Percentiles rank a stretch among this genome's conserved stretches.
These are phyloP conservation scores for Ariopsis seemanni DNA, from an alignment of 2,113 vertebrate species.

Conservation along the genomic window DNA sequence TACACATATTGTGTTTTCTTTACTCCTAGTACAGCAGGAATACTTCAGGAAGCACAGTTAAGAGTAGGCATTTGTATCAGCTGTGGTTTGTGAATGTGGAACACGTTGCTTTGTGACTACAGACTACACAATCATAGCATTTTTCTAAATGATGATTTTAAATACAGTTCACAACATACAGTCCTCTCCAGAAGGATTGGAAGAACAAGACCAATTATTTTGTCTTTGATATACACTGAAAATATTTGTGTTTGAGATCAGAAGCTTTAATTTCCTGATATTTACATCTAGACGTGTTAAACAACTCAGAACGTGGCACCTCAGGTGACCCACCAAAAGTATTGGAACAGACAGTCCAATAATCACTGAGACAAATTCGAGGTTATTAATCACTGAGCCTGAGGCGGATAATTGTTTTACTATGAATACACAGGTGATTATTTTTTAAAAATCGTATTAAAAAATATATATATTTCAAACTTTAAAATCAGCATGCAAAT, in stretches of 20 bases:
- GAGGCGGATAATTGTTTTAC: too few relatives aligned
- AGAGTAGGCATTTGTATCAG: neutral
- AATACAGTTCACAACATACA: neutral
- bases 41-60: neutral
- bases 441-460: too few relatives aligned
- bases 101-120: too few relatives aligned
- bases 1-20: neutral
- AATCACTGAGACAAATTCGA: too few relatives aligned
- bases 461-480: too few relatives aligned
- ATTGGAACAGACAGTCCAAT: neutral
- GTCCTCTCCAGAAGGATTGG: neutral
- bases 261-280: neutral
- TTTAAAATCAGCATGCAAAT: too few relatives aligned
- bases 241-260: neutral
- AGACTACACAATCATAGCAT: neutral
- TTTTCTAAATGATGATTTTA: neutral
- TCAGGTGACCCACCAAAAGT: neutral
- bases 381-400: too few relatives aligned
- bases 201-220: neutral
- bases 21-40: neutral
- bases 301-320: neutral
- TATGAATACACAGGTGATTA: too few relatives aligned
- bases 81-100: neutral
- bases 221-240: neutral
- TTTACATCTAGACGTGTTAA: neutral